Percentiles rank a stretch among this genome's conserved stretches.
Conservation (phyloP, 64 coral and sea anemone species). For the Pachyseris speciosa region DNA sequence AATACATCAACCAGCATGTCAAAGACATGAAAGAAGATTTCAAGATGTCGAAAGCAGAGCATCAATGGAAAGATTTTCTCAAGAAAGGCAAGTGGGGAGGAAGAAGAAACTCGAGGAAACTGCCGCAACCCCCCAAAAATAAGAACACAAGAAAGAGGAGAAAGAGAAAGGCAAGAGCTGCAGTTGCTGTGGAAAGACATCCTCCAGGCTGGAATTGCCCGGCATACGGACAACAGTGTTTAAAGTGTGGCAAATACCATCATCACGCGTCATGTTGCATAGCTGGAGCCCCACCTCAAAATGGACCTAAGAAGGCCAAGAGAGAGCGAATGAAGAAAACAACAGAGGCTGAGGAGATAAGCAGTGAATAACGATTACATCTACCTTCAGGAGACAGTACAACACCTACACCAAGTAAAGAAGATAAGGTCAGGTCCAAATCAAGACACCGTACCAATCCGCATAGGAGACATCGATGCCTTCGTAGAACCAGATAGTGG, state of each 20-base stretch:
- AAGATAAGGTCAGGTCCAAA: slow-evolving; percentile 56
- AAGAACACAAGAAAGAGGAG: not conserved
- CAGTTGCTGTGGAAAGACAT: slow-evolving; percentile 75
- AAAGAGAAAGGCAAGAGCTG: slow-evolving; percentile 30
- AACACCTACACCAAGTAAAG: slow-evolving; percentile 57
- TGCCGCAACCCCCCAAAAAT: not conserved
- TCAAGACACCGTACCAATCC: slow-evolving; percentile 49
- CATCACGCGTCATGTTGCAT: slow-evolving; percentile 68
- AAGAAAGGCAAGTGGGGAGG: not conserved
- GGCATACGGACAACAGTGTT: too few species aligned
- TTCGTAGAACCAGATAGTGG: slow-evolving; percentile 61
- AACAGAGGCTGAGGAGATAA: not conserved
- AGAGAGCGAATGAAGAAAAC: slow-evolving; percentile 47
- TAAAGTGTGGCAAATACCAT: slow-evolving; percentile 78
- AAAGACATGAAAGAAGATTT: slow-evolving; percentile 69
- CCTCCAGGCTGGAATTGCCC: slow-evolving; percentile 64
- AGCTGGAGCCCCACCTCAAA: not conserved
- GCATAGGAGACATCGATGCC: slow-evolving; percentile 69
- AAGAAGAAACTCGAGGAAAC: not conserved
- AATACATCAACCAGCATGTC: slow-evolving; percentile 71
- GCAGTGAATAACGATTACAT: slow-evolving; percentile 42
- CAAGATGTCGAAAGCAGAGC: slow-evolving; percentile 45
- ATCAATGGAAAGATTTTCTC: not conserved
- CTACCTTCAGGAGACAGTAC: slow-evolving; percentile 30
- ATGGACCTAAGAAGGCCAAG: not conserved